Evolutionary conservation across 2,888 invertebrate species (phyloP).

Genomic region (Tanytarsus gracilentus): DNA sequence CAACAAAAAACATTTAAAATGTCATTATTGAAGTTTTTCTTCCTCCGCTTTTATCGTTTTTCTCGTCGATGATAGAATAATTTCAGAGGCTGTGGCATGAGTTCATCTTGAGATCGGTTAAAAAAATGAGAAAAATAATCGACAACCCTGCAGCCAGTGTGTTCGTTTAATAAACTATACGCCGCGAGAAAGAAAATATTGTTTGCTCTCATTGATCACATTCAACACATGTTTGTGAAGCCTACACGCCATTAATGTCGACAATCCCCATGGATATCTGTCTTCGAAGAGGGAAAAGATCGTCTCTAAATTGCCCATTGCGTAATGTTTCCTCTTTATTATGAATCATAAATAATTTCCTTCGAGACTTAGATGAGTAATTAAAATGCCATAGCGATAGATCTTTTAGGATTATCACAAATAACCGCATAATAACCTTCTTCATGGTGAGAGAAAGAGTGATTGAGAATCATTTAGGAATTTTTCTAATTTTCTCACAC

Average conservation of each 20-base stretch:
- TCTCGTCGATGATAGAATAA: not conserved
- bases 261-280: not conserved
- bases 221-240: too few species aligned
- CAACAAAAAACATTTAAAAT: conserved; percentile 27
- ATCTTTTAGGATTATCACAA: conserved; percentile 4
- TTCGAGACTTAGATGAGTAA: not conserved
- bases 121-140: too few species aligned
- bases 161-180: too few species aligned
- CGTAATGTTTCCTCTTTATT: conserved; percentile 3
- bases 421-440: not conserved
- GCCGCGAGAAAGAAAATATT: too few species aligned
- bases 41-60: conserved; percentile 6
- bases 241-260: not conserved
- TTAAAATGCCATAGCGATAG: conserved; percentile 16
- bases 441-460: not conserved
- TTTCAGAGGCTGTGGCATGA: too few species aligned
- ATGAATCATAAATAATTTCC: conserved; percentile 21
- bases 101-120: too few species aligned
- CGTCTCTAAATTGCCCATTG: not conserved
- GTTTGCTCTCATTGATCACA: too few species aligned
- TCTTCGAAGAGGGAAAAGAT: not conserved
- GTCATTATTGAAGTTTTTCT: conserved; percentile 26
- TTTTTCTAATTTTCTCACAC: conserved; percentile 1
- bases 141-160: too few species aligned
- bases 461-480: not conserved